Base-by-base conservation (phyloP, 2,797 vertebrate genomes). In the Erithacus rubecula region DNA sequence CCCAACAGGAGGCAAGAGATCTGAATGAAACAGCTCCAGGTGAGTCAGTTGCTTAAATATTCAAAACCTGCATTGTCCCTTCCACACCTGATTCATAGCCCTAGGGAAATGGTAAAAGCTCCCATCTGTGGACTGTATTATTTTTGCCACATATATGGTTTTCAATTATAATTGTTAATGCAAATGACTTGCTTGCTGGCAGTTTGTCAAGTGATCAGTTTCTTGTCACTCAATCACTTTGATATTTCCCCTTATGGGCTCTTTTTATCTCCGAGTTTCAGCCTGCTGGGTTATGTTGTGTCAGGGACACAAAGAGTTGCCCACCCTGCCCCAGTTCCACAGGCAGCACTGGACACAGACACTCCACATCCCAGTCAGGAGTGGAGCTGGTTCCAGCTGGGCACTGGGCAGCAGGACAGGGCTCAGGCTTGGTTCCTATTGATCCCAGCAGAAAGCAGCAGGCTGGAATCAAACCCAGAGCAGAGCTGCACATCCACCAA, bases 391-490 rank as follows among this genome's bases (percentile, higher is more conserved):
- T 8, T 4, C 24, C 49, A 82, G 44, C 62, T 71, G 36, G 58
- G 14, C 9, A 37, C 19, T 37, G 32, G 12, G 24, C 43, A 29
- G 23, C 30, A 36, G 16, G 32, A 26, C 47, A 34, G 26, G 39
- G 4, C 21, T 49, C 52, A 12, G 36, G 5, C 11, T 5, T 14
- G 46, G 39, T 11, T 65, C 52, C 3, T 0, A 15, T 0, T 12
- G 39, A 37, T 4, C 3, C 0, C 3, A 5, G 5, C 30, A 36
- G 65, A 27, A 15, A 47, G 49, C 69, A 67, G 30, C 3, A 11
- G n/a, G 37, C 23, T 93, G 77, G 29, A 69, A 39, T 4, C 32
- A 47, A 52, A 65, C 34, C 22, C 5, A 62, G 71, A 24, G 32
- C 22, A 44, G 12, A 44, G 60, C 41, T 70, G 65, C 62, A 81